Evolutionary conservation across 2,797 vertebrate species (phyloP), one percentile per base, ranked within the genome.

Genomic region (Netta rufina): DNA sequence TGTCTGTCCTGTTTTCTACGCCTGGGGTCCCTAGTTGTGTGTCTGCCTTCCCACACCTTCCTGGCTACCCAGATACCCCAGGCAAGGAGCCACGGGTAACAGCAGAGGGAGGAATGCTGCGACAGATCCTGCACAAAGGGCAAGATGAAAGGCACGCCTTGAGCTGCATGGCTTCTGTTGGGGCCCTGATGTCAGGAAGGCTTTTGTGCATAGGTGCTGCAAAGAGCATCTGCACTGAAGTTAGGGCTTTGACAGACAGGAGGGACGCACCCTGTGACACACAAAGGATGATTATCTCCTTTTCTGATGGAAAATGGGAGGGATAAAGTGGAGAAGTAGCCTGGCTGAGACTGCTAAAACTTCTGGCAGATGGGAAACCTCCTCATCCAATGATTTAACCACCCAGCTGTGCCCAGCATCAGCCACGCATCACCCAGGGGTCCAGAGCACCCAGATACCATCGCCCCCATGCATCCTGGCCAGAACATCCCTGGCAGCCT

Each of bases 1-100:
- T 47, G 2, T 12, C 36, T 32, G 7, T 38, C 33, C n/a, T 43
- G 41, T 47, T 39, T 41, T 36, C 17, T 28, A 1, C 2, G 7
- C 11, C 28, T 0, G 2, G 13, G 6, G 6, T 47, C 43, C 67
- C 53, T 1, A 0, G 78, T 43, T 53, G 30, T 38, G 24, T 5
- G 0, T 5, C 25, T 7, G 8, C 57, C 51, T 84, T 17, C 45
- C 56, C 20, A 18, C 5, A 8, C 53, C 56, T 84, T 30, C 33
- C 56, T 22, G 25, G n/a, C 57, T 21, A 6, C 53, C 30, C 38
- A 7, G 30, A 19, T 71, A 36, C 53, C 36, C 24, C 12, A 14
- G 74, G 47, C 47, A 22, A 36, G 15, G 27, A 39, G 33, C 27
- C 39, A 33, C 3, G 9, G 36, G 58, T 12, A 32, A 28, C 20